Conservation (phyloP, 2,797 vertebrate species). For the Zalophus californianus region DNA sequence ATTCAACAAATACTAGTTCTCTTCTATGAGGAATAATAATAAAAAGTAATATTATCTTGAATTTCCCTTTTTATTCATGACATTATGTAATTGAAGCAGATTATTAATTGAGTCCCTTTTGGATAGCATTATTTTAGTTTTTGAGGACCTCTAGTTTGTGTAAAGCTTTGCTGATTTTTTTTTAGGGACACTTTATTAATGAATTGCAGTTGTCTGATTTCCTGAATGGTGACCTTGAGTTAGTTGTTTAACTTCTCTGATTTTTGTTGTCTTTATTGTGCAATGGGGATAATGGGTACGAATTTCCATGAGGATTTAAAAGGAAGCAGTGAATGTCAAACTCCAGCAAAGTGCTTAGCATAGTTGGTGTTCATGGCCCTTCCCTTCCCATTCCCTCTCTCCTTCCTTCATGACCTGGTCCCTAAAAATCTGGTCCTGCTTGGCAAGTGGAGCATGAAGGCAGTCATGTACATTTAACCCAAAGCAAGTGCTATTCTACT, state of each 20-base stretch:
- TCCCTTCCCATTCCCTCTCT: not conserved
- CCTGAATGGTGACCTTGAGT: not conserved
- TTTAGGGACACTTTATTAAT: not conserved
- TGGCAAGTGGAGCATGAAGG: not conserved
- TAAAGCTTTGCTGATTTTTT: not conserved
- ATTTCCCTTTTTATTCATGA: not conserved
- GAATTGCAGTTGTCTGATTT: not conserved
- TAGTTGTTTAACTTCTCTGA: not conserved
- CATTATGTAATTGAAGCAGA: not conserved
- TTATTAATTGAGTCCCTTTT: slow-evolving; percentile 28
- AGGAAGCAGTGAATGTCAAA: not conserved
- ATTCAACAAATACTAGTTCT: slow-evolving; percentile 28
- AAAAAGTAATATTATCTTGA: not conserved
- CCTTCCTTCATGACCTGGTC: not conserved
- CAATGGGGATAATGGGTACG: rapidly evolving
- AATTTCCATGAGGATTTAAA: not conserved
- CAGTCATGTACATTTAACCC: not conserved
- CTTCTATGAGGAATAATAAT: slow-evolving; percentile 1
- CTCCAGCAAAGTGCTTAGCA: not conserved
- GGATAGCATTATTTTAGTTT: not conserved
- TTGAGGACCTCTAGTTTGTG: not conserved
- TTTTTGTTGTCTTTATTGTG: not conserved
- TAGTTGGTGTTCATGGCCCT: not conserved
- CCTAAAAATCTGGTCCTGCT: not conserved
- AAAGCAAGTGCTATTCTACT: not conserved